phyloP scores from a whole-genome alignment of 2,797 vertebrate species.

The Sebastiscus albofasciatus region DNA sequence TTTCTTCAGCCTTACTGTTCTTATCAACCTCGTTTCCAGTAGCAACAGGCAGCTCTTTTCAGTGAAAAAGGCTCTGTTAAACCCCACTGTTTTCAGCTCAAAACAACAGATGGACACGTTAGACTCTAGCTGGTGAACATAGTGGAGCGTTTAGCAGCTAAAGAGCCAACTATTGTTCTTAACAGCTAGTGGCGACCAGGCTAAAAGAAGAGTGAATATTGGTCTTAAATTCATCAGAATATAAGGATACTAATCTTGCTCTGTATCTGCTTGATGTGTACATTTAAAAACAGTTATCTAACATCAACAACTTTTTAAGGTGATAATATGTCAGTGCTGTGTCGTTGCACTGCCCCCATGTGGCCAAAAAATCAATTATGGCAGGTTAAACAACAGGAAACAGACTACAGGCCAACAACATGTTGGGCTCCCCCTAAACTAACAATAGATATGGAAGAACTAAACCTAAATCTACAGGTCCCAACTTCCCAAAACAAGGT shows the following conservation, averaged over 20 bases:
- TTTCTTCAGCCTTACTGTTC: not conserved
- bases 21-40: not conserved
- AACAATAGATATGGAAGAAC: not conserved
- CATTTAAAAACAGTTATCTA: not conserved
- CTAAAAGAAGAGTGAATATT: not conserved
- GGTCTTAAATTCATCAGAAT: not conserved
- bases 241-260: not conserved
- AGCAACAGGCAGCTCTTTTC: not conserved
- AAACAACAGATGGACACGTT: too few species aligned
- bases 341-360: not conserved
- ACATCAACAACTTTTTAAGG: not conserved
- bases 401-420: not conserved
- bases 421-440: not conserved
- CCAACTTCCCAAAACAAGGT: not conserved
- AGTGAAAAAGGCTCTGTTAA: not conserved
- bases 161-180: not conserved
- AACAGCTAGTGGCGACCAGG: not conserved
- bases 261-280: not conserved
- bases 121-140: not conserved
- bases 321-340: not conserved
- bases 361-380: not conserved
- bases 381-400: not conserved
- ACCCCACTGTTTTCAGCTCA: not conserved
- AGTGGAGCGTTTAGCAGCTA: not conserved
- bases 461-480: not conserved